Evolutionary conservation across 2,113 vertebrate genomes (phyloP), one percentile per base, ranked within the genome.

Genomic region (Zapornia atra): DNA sequence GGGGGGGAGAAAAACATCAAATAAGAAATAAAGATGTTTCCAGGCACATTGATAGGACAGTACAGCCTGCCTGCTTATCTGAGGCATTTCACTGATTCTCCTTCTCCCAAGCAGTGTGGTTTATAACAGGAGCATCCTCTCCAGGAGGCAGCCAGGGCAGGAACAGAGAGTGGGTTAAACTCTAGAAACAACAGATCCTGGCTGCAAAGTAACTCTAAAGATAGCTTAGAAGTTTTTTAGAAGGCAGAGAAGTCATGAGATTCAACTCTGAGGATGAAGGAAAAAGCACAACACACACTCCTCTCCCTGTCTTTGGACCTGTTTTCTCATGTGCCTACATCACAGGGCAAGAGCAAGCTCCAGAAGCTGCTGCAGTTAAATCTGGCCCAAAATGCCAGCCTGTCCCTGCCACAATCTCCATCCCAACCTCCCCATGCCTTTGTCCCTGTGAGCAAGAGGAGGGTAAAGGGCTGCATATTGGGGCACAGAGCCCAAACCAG

Each of bases 391-490:
- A 44, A 15, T 20, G 21, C 5, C 68, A 46, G 6, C 17, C 24
- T 29, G 8, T 31, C 63, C 36, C 68, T 36, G 13, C 34, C 11
- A 16, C 0, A 1, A 11, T 5, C 10, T 14, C 21, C 0, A 4
- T 38, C 50, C 54, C 26, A n/a, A 2, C 25, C 17, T 54, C 28
- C 51, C 0, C 0, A 0, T 15, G 15, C 17, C n/a, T 54, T 70
- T 8, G 6, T 10, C 26, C 48, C 15, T 31, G n/a, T 4, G 25
- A 60, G 29, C 38, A 69, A 57, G 42, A 76, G 38, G 20, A 44
- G 1, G 18, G 24, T 11, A 84, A 44, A 11, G 76, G 12, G 14
- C 20, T 70, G 24, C 1, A 2, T 21, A 8, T 0, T 15, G 18
- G 34, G 34, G 5, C 2, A 4, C 53, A 16, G 31, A 71, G 28